Evolutionary conservation across 2,888 invertebrate genomes (phyloP).

Genomic region (Macrosiphum euphorbiae): DNA sequence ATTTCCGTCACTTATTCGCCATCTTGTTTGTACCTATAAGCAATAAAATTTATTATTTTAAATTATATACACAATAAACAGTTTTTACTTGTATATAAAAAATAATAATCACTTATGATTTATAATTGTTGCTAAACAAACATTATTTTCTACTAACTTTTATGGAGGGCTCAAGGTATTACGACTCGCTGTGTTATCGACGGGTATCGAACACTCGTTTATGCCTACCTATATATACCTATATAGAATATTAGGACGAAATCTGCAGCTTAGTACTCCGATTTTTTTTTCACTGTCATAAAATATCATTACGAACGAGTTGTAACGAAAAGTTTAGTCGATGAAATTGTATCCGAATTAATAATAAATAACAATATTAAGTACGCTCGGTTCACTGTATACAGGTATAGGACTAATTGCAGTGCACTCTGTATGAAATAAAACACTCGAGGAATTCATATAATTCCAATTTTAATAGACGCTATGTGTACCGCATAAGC

Average conservation of each 20-base stretch:
- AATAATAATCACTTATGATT: not conserved
- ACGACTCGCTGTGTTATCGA: not conserved
- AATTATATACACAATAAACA: not conserved
- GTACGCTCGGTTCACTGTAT: not conserved
- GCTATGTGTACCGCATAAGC: not conserved
- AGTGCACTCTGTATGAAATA: not conserved
- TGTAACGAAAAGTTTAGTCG: not conserved
- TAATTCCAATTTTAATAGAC: not conserved
- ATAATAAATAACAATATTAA: not conserved
- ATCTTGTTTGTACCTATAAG: not conserved
- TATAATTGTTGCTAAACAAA: not conserved
- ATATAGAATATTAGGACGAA: too few relatives aligned
- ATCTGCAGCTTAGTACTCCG: not conserved
- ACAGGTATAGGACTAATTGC: not conserved
- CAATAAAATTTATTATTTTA: not conserved
- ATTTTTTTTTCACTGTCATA: not conserved
- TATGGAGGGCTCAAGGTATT: not conserved
- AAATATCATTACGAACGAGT: not conserved
- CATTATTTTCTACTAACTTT: not conserved
- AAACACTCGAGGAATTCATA: not conserved
- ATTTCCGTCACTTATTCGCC: not conserved
- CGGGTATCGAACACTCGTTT: not conserved
- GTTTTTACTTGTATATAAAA: not conserved
- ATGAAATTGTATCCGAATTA: not conserved
- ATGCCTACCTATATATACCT: too few relatives aligned